Base-by-base conservation (phyloP, 2,113 vertebrate species). In the Cacatua alba region DNA sequence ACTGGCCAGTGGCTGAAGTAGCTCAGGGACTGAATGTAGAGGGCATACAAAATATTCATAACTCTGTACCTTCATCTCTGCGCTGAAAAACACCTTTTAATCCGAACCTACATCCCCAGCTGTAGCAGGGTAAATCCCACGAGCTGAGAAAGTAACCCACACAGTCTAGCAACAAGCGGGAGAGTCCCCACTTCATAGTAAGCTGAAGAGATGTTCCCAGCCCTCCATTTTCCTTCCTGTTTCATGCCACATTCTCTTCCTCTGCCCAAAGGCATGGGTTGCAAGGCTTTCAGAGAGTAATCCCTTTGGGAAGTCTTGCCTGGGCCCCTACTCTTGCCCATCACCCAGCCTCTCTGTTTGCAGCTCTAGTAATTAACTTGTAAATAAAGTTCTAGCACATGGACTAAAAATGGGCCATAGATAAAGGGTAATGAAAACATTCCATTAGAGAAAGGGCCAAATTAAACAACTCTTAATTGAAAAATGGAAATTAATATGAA, bases 401-500 rank as follows among this genome's bases (percentile, higher is more conserved):
- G 86, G 80, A 65, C 92, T 89, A 91, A 96, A 96, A 96, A 82
- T 4, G 6, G 70, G 62, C 88, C 92, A 65, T 69, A 93, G 77
- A 93, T 81, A 95, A 96, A 96, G 86, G 83, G 90, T 95, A 95
- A 97, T 93, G 94, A 96, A 96, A 96, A 84, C 90, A 94, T 77
- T 93, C 77, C 86, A 87, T 96, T 96, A 91, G 86, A 84, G 90
- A 93, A 95, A 94, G 95, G 90, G 86, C 79, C 88, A 96, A 96
- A 96, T 95, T 95, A 94, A 95, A 92, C 74, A 95, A 96, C 90
- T 86, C 80, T 95, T 95, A 95, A 96, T 92, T 96, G 90, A 95
- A 96, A 96, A 97, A 97, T 91, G 82, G 81, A 96, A 95, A 96
- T 96, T 0, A 96, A 95, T 94, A 94, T 95, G 86, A 96, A 95